These are phyloP conservation scores for Eupithecia inturbata DNA, from an alignment of 2,888 invertebrate genomes.

Conservation along the genomic window DNA sequence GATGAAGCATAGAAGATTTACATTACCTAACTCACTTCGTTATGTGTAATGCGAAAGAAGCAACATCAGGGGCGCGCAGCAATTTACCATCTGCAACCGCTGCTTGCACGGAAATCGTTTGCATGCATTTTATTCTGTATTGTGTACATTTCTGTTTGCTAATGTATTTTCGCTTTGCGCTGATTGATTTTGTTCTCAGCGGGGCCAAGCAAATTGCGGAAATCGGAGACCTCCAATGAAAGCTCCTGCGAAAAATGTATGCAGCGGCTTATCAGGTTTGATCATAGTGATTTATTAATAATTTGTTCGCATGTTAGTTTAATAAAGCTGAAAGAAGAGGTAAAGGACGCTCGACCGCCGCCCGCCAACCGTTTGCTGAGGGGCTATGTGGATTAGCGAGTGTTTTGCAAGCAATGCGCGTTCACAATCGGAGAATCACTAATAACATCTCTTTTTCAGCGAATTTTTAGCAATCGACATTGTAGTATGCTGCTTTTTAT, in stretches of 20 bases:
- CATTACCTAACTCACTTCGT: background rate
- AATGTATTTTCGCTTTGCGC: conserved; percentile 72
- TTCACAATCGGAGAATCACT: conserved; percentile 33
- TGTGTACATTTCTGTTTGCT: conserved; percentile 47
- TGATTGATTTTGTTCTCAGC: conserved; percentile 78
- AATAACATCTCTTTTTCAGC: conserved; percentile 45
- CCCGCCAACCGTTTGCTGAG: conserved; percentile 12
- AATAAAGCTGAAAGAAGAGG: conserved; percentile 1
- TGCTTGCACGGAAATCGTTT: conserved; percentile 42
- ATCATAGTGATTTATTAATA: conserved; percentile 46
- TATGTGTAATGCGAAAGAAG: conserved; percentile 17
- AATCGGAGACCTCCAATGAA: conserved; percentile 54
- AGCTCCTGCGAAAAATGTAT: conserved; percentile 66
- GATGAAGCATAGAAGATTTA: background rate
- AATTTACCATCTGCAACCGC: conserved; percentile 17
- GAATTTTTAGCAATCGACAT: conserved; percentile 48
- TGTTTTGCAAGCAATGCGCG: conserved; percentile 47
- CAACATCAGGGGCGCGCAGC: conserved; percentile 14
- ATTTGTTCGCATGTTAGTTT: conserved; percentile 38
- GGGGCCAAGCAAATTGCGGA: conserved; percentile 68
- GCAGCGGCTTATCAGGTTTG: conserved; percentile 72
- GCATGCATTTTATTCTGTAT: conserved; percentile 23
- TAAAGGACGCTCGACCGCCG: conserved; percentile 5
- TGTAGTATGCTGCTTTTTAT: conserved; percentile 40
- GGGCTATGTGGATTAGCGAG: conserved; percentile 45